Evolutionary conservation across 2,797 vertebrate species (phyloP).

Genomic region (Coendou prehensilis): DNA sequence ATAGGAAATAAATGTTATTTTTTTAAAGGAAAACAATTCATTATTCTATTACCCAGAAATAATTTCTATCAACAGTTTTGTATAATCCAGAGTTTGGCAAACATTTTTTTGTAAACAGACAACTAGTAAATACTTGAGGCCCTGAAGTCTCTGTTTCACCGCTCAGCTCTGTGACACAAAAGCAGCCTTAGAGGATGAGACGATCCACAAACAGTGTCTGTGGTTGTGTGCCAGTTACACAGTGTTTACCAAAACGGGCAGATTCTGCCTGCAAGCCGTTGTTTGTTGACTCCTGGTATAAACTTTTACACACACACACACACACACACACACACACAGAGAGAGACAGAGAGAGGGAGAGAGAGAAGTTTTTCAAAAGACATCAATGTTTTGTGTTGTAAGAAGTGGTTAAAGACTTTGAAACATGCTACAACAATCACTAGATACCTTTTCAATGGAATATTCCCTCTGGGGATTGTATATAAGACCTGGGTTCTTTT

Average conservation of each 20-base stretch:
- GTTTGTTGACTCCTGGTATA: neutral
- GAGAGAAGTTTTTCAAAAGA: neutral
- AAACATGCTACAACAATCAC: neutral
- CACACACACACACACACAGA: neutral
- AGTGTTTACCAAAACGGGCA: neutral
- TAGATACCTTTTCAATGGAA: neutral
- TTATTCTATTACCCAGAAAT: slow-evolving; percentile 20
- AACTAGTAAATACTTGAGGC: slow-evolving; percentile 22
- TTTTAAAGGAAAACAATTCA: slow-evolving; percentile 2
- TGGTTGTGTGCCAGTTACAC: neutral
- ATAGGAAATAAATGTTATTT: neutral
- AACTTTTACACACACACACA: too few relatives aligned
- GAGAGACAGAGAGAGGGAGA: neutral
- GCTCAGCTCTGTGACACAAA: neutral
- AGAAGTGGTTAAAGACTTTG: neutral
- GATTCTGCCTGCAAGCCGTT: neutral
- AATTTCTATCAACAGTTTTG: neutral
- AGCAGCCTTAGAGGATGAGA: neutral
- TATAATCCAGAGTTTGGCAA: neutral
- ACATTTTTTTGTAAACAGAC: neutral
- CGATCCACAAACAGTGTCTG: accelerated
- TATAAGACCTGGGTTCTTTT: neutral
- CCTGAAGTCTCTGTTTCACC: neutral
- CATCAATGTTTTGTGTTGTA: neutral
- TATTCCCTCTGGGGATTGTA: neutral